Conservation (phyloP, 2,797 vertebrate genomes). For the Scleropages formosus region DNA sequence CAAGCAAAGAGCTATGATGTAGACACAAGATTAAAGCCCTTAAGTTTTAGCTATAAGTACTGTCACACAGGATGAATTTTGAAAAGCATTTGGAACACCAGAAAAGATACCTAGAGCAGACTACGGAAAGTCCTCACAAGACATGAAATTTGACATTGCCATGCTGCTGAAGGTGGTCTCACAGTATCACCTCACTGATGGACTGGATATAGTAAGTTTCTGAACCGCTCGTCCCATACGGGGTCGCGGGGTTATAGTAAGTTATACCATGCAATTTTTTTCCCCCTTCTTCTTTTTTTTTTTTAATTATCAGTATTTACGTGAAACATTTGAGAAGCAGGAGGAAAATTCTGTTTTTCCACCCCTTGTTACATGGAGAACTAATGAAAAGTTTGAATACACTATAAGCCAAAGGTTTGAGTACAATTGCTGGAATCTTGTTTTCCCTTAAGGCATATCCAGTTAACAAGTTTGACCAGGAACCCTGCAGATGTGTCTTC, state of each 20-base stretch:
- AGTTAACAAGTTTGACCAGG: no score
- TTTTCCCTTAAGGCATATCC: conserved; percentile 7
- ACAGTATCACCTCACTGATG: conserved; percentile 26
- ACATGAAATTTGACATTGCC: conserved; percentile 45
- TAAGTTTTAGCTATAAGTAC: not conserved
- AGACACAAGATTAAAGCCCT: not conserved
- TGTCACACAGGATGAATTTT: not conserved
- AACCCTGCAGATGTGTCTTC: no score
- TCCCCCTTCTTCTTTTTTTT: not conserved
- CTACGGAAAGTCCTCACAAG: conserved; percentile 33
- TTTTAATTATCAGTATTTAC: conserved; percentile 27
- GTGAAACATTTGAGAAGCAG: no score
- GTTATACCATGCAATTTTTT: conserved; percentile 28
- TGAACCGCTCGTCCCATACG: no score
- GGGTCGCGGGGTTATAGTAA: no score
- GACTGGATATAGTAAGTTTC: conserved; percentile 45
- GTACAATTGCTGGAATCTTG: no score
- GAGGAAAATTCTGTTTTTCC: conserved; percentile 38
- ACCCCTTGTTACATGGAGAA: conserved; percentile 46
- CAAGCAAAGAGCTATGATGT: not conserved
- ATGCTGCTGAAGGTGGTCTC: conserved; percentile 35
- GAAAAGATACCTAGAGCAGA: conserved; percentile 40
- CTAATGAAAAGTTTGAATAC: no score
- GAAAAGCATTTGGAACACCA: conserved; percentile 44
- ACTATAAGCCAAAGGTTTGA: no score